Conservation (phyloP, 2,797 vertebrate species). For the Hippopotamyrus pictus region DNA sequence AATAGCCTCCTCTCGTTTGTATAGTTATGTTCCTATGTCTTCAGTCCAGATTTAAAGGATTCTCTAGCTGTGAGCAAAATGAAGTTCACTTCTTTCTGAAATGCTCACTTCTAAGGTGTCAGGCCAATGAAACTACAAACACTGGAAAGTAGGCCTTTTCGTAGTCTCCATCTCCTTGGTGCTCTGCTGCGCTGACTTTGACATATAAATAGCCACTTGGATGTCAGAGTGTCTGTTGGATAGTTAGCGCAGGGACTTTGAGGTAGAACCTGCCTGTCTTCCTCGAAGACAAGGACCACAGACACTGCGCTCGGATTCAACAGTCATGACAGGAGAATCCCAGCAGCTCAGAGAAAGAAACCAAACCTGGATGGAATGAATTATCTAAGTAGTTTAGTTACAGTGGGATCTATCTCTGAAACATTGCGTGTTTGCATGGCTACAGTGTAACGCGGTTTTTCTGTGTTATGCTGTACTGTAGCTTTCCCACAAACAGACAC, state of each 20-base stretch:
- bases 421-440: background rate
- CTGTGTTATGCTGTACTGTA: background rate
- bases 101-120: background rate
- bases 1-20: no score
- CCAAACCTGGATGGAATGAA: background rate
- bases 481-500: background rate
- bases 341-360: background rate
- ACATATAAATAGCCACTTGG: background rate
- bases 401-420: background rate
- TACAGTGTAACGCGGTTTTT: background rate
- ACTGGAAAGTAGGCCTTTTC: background rate
- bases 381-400: background rate
- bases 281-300: background rate
- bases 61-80: background rate
- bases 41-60: no score
- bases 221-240: background rate
- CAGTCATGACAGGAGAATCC: background rate
- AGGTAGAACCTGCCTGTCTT: background rate
- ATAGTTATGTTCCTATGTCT: no score
- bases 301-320: background rate
- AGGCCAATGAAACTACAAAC: background rate
- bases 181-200: background rate
- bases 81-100: background rate
- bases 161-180: background rate
- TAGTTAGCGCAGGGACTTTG: background rate